These are phyloP conservation scores for Rostratula benghalensis DNA, from an alignment of 2,113 vertebrate genomes.

Conservation along the genomic window DNA sequence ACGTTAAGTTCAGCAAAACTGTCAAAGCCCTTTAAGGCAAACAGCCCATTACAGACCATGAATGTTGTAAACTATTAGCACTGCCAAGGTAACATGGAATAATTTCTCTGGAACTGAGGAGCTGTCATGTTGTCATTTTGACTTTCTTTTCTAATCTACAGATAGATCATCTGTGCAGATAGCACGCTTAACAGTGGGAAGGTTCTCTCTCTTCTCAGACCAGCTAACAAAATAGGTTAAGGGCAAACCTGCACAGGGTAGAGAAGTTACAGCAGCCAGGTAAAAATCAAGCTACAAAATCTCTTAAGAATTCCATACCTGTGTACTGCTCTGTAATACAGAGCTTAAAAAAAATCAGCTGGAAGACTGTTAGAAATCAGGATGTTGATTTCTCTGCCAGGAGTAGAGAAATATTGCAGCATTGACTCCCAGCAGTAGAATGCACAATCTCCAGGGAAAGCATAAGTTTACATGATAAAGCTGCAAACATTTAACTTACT, in stretches of 20 bases:
- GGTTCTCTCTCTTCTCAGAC: neutral
- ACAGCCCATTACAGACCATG: conserved; percentile 25
- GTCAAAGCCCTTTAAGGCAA: conserved; percentile 44
- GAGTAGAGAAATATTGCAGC: neutral
- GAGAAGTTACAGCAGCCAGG: neutral
- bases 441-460: neutral
- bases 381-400: neutral
- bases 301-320: neutral
- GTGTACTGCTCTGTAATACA: neutral
- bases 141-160: neutral
- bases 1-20: conserved; percentile 46
- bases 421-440: neutral
- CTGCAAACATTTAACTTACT: neutral
- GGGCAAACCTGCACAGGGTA: neutral
- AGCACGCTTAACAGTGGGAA: neutral
- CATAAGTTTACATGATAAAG: neutral
- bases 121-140: conserved; percentile 14
- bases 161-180: neutral
- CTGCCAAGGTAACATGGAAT: conserved; percentile 14
- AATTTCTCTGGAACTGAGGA: conserved; percentile 14
- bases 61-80: conserved; percentile 33
- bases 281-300: neutral
- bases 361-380: neutral
- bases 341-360: neutral
- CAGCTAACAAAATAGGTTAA: neutral